Evolutionary conservation across 2,113 vertebrate species (phyloP), one percentile per base, ranked within the genome.

Genomic region (Lichenostomus cassidix): DNA sequence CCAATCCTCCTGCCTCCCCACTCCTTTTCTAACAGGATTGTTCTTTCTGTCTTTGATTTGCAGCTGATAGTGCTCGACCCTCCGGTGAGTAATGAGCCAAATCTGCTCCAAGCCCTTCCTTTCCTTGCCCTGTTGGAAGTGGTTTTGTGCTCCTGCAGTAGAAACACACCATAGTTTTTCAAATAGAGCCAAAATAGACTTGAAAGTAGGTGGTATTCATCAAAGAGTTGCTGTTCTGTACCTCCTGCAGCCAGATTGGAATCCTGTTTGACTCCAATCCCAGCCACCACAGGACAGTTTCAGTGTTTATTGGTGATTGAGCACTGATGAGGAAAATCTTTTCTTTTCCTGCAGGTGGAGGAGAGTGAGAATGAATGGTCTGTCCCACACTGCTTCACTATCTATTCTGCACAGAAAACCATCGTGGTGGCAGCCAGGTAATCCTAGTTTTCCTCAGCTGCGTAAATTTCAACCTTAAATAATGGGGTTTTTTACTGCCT

Each of bases 401-500:
- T 99, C 97, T 99, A 98, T 80, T 98, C 99, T 7, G 98, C 99
- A 74, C 99, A 98, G 92, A 99, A 99, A 88, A 99, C 99, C 42
- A 96, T 99, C 2, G 98, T 99, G 29, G 99, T 99, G 91, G 99
- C 99, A 64, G 99, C 99, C 91, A 99, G 99, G 99, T 99, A 96
- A 95, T 5, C 0, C 25, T 55, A 23, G 1, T 65, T 56, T 29
- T 65, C 53, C 49, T 53, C 8, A 9, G 0, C 16, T 75, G 46
- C 65, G 12, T 69, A n/a, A 77, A 83, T 46, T 39, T 83, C 37
- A 76, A 1, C 41, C 24, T 41, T 55, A 42, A 44, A 63, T 69
- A 28, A 8, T 3, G 16, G 35, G 15, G 4, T 0, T 14, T 50
- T 64, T 83, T 79, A 42, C n/a, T 80, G 33, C 31, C 62, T 63